Base-by-base conservation (phyloP, 2,113 vertebrate species). In the Bagarius yarrelli region DNA sequence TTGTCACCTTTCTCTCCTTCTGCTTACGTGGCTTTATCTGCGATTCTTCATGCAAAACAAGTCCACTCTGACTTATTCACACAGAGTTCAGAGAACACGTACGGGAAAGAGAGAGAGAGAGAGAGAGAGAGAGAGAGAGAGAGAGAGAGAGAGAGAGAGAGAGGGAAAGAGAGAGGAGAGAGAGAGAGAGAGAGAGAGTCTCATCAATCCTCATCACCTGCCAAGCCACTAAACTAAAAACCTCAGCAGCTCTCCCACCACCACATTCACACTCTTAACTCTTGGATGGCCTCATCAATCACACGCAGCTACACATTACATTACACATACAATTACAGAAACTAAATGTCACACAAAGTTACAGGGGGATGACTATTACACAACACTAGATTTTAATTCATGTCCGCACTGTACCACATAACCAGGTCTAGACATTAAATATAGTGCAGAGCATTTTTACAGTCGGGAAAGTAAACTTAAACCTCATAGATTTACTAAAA, bases 21-120 rank as follows among this genome's bases (percentile, higher is more conserved):
- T 36, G 18, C 40, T 30, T 0, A 27, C n/a, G 12, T 27, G 79
- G 57, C 36, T 66, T 74, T 44, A 19, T 72, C 15, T 40, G 66
- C n/a, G 53, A 23, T 77, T n/a, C 16, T 8, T 12, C 32, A 70
- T 18, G 69, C 70, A 75, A 75, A 80, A 67, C 77, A 63, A 84
- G 56, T 53, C 14, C 18, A 67, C 23, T 4, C 13, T 32, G 53
- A 53, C 71, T 71, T 61, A 57, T 72, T 52, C 47, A 81, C 16
- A 44, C n/a, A 59, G 44, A 5, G 13, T 8, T 47, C 44, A 47
- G 44, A 47, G 44, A 47, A 47, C 9, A 1, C 44, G 1, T 1
- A 47, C 5, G 44, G 9, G 44, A 47, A 5, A 6, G n/a, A 0
- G 56, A 56, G 63, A 52, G 61, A 61, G 21, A 32, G 13, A 80